Evolutionary conservation across 2,888 invertebrate genomes (phyloP).

Genomic region (Bugulina stolonifera): DNA sequence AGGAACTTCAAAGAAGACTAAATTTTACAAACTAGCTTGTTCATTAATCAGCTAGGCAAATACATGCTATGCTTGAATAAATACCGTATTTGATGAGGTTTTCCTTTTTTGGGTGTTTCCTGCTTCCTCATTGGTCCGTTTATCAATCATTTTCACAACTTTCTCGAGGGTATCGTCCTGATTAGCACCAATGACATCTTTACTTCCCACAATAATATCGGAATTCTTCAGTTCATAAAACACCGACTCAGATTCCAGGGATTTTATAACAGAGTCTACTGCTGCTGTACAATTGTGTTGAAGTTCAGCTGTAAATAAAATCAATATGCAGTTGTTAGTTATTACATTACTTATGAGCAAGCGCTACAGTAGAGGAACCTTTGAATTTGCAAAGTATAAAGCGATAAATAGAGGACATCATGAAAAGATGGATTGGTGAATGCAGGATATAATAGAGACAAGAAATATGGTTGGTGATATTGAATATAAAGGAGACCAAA

Average conservation of each 20-base stretch:
- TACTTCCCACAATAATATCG: background rate
- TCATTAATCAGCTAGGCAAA: no score
- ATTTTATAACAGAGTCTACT: background rate
- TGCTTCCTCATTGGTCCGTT: background rate
- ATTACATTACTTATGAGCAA: background rate
- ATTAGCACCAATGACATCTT: background rate
- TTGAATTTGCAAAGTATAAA: no score
- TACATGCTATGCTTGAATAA: no score
- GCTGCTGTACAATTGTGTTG: background rate
- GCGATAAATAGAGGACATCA: no score
- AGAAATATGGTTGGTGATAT: no score
- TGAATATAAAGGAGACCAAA: no score
- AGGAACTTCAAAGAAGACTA: no score
- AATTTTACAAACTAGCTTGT: no score
- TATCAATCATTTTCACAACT: background rate
- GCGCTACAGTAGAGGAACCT: background rate
- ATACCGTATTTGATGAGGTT: background rate
- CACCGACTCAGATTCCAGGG: background rate
- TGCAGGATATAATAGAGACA: no score
- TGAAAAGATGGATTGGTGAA: no score
- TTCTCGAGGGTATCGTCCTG: background rate
- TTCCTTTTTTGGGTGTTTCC: background rate
- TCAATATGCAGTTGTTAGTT: background rate
- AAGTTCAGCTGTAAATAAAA: constrained; percentile 13
- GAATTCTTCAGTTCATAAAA: background rate